phyloP scores from a whole-genome alignment of 1,140 invertebrate species.

The Tribolium madens region DNA sequence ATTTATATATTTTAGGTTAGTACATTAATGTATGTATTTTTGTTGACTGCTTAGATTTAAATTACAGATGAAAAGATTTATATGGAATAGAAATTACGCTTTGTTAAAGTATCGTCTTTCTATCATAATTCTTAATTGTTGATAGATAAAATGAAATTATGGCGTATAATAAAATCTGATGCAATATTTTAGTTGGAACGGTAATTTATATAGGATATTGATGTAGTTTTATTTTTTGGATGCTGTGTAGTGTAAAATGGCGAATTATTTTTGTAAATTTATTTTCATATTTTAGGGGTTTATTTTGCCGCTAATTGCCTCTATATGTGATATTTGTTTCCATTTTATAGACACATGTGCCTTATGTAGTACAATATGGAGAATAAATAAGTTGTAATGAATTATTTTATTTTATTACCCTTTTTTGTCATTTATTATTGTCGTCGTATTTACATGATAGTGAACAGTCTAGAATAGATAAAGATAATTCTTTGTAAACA shows the following conservation, averaged over 20 bases:
- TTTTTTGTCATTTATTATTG: not conserved
- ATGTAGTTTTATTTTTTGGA: conserved; percentile 1
- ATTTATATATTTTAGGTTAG: not conserved
- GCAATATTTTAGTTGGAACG: conserved; percentile 1
- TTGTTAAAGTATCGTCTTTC: not conserved
- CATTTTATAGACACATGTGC: conserved; percentile 34
- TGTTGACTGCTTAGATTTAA: not conserved
- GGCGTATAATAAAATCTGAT: conserved; percentile 1
- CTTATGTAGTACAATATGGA: conserved; percentile 35
- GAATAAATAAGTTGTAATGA: not conserved
- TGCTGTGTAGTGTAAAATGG: conserved; percentile 21
- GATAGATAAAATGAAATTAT: not conserved
- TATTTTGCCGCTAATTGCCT: conserved; percentile 19
- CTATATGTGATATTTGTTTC: conserved; percentile 42
- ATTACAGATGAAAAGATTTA: not conserved
- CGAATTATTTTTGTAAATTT: conserved; percentile 8
- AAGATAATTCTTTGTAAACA: too few relatives aligned
- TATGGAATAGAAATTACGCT: not conserved
- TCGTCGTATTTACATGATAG: too few relatives aligned
- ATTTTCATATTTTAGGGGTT: conserved; percentile 31
- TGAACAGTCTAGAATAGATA: too few relatives aligned
- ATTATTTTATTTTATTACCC: not conserved
- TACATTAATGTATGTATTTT: not conserved
- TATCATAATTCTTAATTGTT: not conserved
- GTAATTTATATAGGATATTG: not conserved